These are phyloP conservation scores for Porites lobata DNA, from an alignment of 92 coral and sea anemone genomes.

Conservation along the genomic window DNA sequence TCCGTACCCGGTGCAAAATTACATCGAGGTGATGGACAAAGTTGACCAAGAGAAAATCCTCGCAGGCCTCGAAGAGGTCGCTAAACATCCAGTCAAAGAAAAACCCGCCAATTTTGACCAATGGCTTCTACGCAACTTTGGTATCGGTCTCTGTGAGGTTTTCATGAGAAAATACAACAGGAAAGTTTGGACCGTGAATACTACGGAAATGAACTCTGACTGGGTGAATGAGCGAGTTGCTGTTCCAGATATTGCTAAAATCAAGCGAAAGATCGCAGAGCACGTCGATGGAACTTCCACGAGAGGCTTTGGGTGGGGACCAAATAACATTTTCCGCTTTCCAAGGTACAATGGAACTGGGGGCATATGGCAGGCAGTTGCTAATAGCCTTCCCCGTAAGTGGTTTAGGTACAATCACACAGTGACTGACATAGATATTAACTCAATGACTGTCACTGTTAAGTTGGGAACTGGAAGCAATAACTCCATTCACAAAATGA, in stretches of 20 bases:
- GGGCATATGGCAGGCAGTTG: conserved; percentile 72
- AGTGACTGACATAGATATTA: conserved; percentile 47
- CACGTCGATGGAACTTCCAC: conserved; percentile 24
- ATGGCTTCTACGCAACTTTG: conserved; percentile 74
- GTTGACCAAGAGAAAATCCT: conserved; percentile 40
- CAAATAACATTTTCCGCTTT: conserved; percentile 65
- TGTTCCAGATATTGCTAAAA: conserved; percentile 64
- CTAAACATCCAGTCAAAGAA: neutral
- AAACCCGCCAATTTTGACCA: conserved; percentile 65
- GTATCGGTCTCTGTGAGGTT: conserved; percentile 59
- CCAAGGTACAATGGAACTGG: conserved; percentile 76
- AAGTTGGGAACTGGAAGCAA: neutral
- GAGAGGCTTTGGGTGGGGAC: conserved; percentile 68
- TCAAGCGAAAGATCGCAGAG: conserved; percentile 41
- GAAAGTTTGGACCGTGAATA: conserved; percentile 78
- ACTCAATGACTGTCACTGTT: conserved; percentile 36
- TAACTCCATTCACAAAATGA: neutral
- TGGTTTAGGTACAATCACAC: conserved; percentile 63
- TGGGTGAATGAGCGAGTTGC: conserved; percentile 84
- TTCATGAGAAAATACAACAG: conserved; percentile 78
- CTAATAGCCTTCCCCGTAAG: conserved; percentile 43
- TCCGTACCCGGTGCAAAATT: conserved; percentile 72
- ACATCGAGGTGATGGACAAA: conserved; percentile 69
- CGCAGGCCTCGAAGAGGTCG: conserved; percentile 54
- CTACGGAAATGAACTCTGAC: conserved; percentile 67